These are phyloP conservation scores for Cydia pomonella DNA, from an alignment of 1,140 invertebrate species.

Conservation along the genomic window DNA sequence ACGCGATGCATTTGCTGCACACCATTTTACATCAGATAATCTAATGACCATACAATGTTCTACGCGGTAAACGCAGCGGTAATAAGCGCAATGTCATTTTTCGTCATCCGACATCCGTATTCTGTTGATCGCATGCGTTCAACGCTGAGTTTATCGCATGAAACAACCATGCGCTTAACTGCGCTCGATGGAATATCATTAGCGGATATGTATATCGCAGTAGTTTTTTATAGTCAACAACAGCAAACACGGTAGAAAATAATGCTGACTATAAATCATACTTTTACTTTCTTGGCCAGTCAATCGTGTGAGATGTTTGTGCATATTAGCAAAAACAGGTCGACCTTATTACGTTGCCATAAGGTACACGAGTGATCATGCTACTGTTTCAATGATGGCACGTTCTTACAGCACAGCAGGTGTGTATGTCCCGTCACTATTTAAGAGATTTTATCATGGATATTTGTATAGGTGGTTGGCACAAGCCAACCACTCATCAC, in stretches of 20 bases:
- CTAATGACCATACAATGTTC: too few species aligned
- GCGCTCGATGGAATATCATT: too few species aligned
- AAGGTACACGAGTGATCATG: not conserved
- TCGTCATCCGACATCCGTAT: too few species aligned
- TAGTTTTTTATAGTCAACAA: not conserved
- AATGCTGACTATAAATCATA: not conserved
- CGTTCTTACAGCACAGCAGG: not conserved
- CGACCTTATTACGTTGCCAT: not conserved
- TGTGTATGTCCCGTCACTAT: not conserved
- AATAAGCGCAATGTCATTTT: too few species aligned
- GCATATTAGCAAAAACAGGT: not conserved
- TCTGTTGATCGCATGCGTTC: too few species aligned
- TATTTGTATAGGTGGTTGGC: too few species aligned
- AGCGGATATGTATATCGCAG: not conserved
- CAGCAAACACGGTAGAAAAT: not conserved
- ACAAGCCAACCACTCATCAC: too few species aligned
- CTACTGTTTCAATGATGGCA: not conserved
- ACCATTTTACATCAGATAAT: too few species aligned
- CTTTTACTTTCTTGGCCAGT: constrained; percentile 4
- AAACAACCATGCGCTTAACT: too few species aligned
- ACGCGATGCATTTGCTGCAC: too few species aligned
- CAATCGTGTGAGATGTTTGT: not conserved
- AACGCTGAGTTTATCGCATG: too few species aligned
- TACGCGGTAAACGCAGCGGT: too few species aligned
- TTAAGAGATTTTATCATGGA: not conserved